Evolutionary conservation across 2,113 vertebrate genomes (phyloP).

Genomic region (Notarius lentiginosus): DNA sequence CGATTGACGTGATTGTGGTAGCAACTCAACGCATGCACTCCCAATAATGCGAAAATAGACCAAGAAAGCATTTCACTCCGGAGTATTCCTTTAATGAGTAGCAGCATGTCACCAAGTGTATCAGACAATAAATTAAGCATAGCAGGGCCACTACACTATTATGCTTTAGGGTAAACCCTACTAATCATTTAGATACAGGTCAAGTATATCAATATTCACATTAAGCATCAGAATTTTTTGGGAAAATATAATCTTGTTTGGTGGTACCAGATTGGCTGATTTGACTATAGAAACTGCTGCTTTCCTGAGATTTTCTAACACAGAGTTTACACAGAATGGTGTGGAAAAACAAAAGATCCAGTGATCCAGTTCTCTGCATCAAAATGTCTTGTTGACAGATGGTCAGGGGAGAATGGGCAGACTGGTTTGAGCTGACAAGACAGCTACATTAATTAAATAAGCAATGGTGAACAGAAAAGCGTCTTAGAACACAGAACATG

Average conservation of each 20-base stretch:
- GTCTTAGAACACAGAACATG: not conserved
- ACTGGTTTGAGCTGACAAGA: not conserved
- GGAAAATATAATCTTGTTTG: not conserved
- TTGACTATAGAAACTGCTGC: not conserved
- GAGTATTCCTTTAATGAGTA: too few relatives aligned
- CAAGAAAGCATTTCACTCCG: too few relatives aligned
- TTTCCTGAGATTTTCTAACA: not conserved
- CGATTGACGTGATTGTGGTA: too few relatives aligned
- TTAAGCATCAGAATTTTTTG: not conserved
- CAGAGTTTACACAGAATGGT: not conserved
- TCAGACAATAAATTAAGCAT: too few relatives aligned
- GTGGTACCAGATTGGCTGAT: not conserved
- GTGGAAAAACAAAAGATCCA: not conserved
- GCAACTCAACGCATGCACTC: too few relatives aligned
- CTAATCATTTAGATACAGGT: not conserved
- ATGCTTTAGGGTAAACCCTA: too few relatives aligned
- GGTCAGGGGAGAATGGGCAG: not conserved
- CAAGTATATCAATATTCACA: not conserved
- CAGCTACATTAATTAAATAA: not conserved
- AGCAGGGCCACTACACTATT: too few relatives aligned
- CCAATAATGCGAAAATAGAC: too few relatives aligned
- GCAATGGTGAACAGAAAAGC: not conserved
- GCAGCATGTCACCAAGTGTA: too few relatives aligned
- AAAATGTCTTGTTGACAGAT: not conserved
- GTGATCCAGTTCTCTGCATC: not conserved